phyloP scores from a whole-genome alignment of 2,888 invertebrate species.

The Eustalomyia histrio region DNA sequence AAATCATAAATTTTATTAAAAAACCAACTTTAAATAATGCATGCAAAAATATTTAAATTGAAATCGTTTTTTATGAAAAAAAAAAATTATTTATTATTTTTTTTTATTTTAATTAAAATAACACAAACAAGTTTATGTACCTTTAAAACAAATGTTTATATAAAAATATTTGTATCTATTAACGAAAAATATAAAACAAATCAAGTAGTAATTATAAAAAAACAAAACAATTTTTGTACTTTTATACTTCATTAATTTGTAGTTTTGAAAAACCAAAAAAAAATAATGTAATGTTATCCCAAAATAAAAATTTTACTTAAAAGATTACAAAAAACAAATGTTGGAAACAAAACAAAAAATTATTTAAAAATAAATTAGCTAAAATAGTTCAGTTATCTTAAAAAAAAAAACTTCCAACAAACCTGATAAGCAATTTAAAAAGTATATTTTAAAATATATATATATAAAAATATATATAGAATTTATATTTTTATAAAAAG shows the following conservation, averaged over 20 bases:
- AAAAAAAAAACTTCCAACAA: slow-evolving; percentile 56
- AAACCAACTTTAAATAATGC: slow-evolving; percentile 49
- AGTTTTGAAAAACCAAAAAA: slow-evolving; percentile 43
- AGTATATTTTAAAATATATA: slow-evolving; percentile 42
- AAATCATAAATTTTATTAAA: slow-evolving; percentile 50
- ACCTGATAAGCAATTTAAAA: slow-evolving; percentile 64
- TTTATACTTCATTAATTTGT: slow-evolving; percentile 63
- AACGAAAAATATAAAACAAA: slow-evolving; percentile 11
- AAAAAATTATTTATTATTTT: slow-evolving; percentile 60
- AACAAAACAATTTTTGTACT: slow-evolving; percentile 59
- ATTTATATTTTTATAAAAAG: slow-evolving; percentile 65
- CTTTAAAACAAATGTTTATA: slow-evolving; percentile 67
- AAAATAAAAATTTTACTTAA: slow-evolving; percentile 15
- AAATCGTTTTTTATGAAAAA: slow-evolving; percentile 40
- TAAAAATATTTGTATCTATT: slow-evolving; percentile 47
- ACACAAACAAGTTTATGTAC: slow-evolving; percentile 73
- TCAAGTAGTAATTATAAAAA: slow-evolving; percentile 56
- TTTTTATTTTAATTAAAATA: slow-evolving; percentile 19
- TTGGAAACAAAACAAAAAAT: slow-evolving; percentile 47
- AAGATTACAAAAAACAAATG: slow-evolving; percentile 38
- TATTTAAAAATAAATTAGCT: slow-evolving; percentile 23
- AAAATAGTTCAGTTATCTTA: slow-evolving; percentile 49
- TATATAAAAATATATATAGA: slow-evolving; percentile 50
- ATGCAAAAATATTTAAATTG: slow-evolving; percentile 53
- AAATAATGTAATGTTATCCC: slow-evolving; percentile 50